phyloP scores from a whole-genome alignment of 1,140 invertebrate genomes.

The Zaprionus ghesquierei region DNA sequence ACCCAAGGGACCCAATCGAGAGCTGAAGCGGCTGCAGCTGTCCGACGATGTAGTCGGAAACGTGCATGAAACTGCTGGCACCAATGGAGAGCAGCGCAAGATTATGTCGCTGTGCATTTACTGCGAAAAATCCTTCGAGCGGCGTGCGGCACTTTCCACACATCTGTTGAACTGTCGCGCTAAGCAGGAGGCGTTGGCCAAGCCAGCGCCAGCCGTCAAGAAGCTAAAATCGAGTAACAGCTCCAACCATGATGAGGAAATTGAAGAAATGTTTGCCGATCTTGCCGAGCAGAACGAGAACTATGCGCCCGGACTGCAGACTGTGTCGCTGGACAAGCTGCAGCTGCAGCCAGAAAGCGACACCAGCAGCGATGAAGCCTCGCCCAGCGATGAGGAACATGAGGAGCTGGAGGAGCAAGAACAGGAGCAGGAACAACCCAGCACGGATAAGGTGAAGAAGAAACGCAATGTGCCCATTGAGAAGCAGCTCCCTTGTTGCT shows the following conservation, averaged over 20 bases:
- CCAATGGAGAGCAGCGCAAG: slow-evolving; percentile 55
- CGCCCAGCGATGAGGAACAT: slow-evolving; percentile 39
- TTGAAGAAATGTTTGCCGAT: slow-evolving; percentile 62
- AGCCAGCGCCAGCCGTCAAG: slow-evolving; percentile 53
- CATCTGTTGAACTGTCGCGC: slow-evolving; percentile 85
- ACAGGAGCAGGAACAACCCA: slow-evolving; percentile 12
- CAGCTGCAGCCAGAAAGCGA: slow-evolving; percentile 55
- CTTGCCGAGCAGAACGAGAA: slow-evolving; percentile 50
- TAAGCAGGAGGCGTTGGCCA: slow-evolving; percentile 66
- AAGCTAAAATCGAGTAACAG: slow-evolving; percentile 41
- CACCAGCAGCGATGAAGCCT: slow-evolving; percentile 40
- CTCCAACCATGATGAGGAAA: slow-evolving; percentile 40
- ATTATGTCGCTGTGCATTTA: slow-evolving; percentile 84
- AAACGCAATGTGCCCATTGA: slow-evolving; percentile 64
- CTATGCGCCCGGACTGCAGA: slow-evolving; percentile 52
- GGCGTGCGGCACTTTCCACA: slow-evolving; percentile 86
- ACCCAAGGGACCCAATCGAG: slow-evolving; percentile 67
- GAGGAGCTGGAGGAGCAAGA: slow-evolving; percentile 24
- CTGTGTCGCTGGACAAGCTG: slow-evolving; percentile 67
- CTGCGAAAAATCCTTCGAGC: slow-evolving; percentile 87
- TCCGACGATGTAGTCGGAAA: slow-evolving; percentile 63
- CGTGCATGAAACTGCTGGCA: slow-evolving; percentile 31
- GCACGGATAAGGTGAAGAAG: slow-evolving; percentile 52
- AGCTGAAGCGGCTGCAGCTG: slow-evolving; percentile 67
- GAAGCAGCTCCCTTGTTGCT: slow-evolving; percentile 72